Percentiles rank a stretch among this genome's conserved stretches.
phyloP scores from a whole-genome alignment of 2,888 invertebrate genomes.

The Athetis lepigone region DNA sequence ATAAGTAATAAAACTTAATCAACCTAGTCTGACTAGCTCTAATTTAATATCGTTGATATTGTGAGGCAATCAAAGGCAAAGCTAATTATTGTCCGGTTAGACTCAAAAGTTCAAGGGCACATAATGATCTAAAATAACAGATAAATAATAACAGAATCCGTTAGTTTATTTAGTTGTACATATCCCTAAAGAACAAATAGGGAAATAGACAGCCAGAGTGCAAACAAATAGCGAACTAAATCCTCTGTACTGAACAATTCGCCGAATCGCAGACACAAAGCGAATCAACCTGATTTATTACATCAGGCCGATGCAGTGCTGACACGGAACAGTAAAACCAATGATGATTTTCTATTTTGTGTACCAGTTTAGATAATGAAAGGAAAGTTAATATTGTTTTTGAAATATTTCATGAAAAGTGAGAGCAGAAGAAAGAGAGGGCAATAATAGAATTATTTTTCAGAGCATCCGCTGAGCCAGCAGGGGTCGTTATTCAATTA shows the following conservation, averaged over 20 bases:
- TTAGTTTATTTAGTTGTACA: neutral
- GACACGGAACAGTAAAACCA: slow-evolving; percentile 26
- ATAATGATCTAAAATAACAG: neutral
- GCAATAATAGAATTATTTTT: slow-evolving; percentile 85
- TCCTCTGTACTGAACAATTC: slow-evolving; percentile 10
- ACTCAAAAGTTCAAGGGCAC: neutral
- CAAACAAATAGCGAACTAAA: slow-evolving; percentile 32
- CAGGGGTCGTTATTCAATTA: slow-evolving; percentile 86
- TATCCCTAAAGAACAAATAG: slow-evolving; percentile 1
- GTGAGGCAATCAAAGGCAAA: neutral
- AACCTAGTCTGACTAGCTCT: neutral
- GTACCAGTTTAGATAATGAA: slow-evolving; percentile 27
- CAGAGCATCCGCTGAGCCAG: slow-evolving; percentile 80
- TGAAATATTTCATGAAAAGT: slow-evolving; percentile 75
- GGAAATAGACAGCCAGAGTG: slow-evolving; percentile 8
- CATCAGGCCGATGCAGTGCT: slow-evolving; percentile 33
- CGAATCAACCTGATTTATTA: slow-evolving; percentile 37
- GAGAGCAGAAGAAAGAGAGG: slow-evolving; percentile 69
- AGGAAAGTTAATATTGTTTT: slow-evolving; percentile 59
- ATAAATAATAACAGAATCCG: neutral
- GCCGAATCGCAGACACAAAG: slow-evolving; percentile 17
- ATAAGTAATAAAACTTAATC: neutral
- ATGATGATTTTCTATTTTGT: slow-evolving; percentile 24
- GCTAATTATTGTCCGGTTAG: neutral
- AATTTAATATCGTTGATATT: neutral